A percentile compares a stretch with the other conserved stretches of the same genome.
phyloP scores from a whole-genome alignment of 2,113 vertebrate species.

The Seriola aureovittata region DNA sequence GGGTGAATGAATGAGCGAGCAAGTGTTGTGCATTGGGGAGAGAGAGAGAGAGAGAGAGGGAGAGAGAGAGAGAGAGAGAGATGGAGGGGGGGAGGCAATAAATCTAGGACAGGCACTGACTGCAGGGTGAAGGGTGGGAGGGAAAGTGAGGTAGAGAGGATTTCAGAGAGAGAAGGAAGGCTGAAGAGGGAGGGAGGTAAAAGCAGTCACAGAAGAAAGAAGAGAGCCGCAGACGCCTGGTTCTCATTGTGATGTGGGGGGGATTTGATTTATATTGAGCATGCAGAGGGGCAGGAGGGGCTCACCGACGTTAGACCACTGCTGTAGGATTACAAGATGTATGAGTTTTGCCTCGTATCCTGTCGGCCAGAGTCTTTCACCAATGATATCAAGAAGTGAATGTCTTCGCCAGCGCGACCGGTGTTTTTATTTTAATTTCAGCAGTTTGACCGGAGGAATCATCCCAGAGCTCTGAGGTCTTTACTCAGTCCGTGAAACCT shows the following conservation, averaged over 20 bases:
- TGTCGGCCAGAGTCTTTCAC: neutral
- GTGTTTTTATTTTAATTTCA: neutral
- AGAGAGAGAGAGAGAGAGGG: conserved; percentile 23
- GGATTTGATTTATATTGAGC: conserved; percentile 59
- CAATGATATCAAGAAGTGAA: neutral
- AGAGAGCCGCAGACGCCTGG: conserved; percentile 35
- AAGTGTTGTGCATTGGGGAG: conserved; percentile 33
- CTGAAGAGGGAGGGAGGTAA: conserved; percentile 45
- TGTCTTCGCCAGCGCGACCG: neutral
- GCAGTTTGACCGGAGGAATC: neutral
- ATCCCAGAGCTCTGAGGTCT: neutral
- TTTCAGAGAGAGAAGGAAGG: conserved; percentile 50
- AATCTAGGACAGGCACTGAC: conserved; percentile 85
- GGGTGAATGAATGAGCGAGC: conserved; percentile 61
- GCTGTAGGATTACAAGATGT: conserved; percentile 13
- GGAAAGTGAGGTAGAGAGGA: conserved; percentile 62
- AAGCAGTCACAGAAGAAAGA: conserved; percentile 31
- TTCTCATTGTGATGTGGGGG: conserved; percentile 59
- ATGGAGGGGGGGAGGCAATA: conserved; percentile 35
- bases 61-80: conserved; percentile 21
- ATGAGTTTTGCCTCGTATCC: neutral
- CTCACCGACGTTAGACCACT: conserved; percentile 12
- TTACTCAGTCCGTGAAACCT: conserved; percentile 9
- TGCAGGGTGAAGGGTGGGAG: conserved; percentile 80
- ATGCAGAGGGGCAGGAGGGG: conserved; percentile 27